Evolutionary conservation across 2,797 vertebrate genomes (phyloP), one percentile per base, ranked within the genome.

Genomic region (Mycteria americana): DNA sequence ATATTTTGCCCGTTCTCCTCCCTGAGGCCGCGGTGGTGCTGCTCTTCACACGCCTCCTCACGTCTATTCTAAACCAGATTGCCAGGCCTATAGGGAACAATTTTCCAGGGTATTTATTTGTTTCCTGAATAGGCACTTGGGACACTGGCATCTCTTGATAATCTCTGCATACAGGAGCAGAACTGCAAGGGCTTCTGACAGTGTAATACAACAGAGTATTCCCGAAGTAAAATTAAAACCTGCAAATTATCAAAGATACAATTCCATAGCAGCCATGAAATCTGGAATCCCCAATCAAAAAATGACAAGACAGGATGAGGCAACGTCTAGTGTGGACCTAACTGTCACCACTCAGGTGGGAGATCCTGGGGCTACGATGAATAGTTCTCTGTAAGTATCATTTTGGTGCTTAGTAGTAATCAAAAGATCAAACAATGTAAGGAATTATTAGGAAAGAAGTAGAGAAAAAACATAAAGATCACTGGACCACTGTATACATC

Each of bases 91-190:
- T 16, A 19, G 81, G 91, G 87, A 95, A 57, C 89, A 80, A 50
- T 89, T 68, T 95, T 90, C 88, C 88, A 54, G 88, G 33, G 57
- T 37, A 62, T 81, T 88, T 56, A 39, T 74, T 88, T 86, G 53
- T 90, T 90, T 92, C 91, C 86, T 92, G 86, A 67, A 41, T 21
- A 67, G 88, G 43, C 77, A 25, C 84, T 45, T 87, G 84, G 84
- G 80, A 82, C 56, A 10, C 51, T 51, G 67, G 63, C 89, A 53
- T 77, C 84, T 95, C 89, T 28, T 60, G 91, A 27, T 83, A 54
- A 89, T 92, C 74, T 82, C 48, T 60, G 60, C 30, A 7, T 23
- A 39, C 74, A 73, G 82, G 79, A 85, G 30, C 73, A 72, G 82
- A 63, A 51, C 31, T 28, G 64, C 22, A 7, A 68, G 65, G 46